Base-by-base conservation (phyloP, 64 coral and sea anemone species). In the Trachythela sp. region DNA sequence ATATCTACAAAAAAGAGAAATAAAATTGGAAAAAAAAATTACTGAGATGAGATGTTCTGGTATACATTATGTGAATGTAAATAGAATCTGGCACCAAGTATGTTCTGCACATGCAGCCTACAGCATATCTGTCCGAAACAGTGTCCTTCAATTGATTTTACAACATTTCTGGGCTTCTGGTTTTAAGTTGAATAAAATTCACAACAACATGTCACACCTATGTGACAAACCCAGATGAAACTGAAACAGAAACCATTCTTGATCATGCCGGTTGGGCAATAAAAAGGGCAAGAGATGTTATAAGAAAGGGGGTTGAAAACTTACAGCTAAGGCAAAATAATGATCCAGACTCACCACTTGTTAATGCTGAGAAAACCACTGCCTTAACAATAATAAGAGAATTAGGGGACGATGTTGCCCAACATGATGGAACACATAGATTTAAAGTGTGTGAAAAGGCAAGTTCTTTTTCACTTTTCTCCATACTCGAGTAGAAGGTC, bases 201-300 rank as follows among this genome's bases (percentile, higher is more conserved):
- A n/a, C n/a, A n/a, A n/a, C n/a, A n/a, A n/a, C n/a, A n/a, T n/a
- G n/a, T n/a, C n/a, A n/a, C n/a, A n/a, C n/a, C n/a, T n/a, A n/a
- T n/a, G n/a, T n/a, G n/a, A n/a, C 42, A 45, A 45, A 64, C 56
- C 54, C 4, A 14, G 56, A 64, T 20, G 33, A 35, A 20, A 24
- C 26, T 72, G 75, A 80, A 9, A 80, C 0, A 4, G 75, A 80
- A 20, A 39, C 9, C 13, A 80, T 80, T 39, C 20, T n/a, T 15
- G 75, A 80, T 10, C 75, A 80, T 80, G 75, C 75, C 13, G 75
- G 75, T 8, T 80, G 75, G 75, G 75, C 75, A 17, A 38, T 80
- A 34, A 80, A 80, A 36, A 80, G 75, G 9, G 75, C 75, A 35
- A 80, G 75, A 80, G 75, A 80, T 37, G 37, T 80, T 0, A 80